Conservation (phyloP, 2,888 invertebrate species). For the Galerucella calmariensis region DNA sequence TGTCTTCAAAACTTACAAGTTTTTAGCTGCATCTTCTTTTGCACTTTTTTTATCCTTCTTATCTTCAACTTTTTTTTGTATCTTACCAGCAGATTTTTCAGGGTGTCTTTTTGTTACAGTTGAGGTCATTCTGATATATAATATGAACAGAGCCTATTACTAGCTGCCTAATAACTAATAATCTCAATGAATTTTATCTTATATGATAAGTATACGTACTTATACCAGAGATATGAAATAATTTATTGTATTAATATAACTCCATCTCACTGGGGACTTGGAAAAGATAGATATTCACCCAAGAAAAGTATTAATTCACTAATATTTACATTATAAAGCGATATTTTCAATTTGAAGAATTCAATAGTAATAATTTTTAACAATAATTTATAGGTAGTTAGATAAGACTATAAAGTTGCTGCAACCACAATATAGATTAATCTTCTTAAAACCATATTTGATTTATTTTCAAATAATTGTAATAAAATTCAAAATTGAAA, state of each 20-base stretch:
- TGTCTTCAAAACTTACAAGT: constrained; percentile 12
- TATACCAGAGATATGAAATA: neutral
- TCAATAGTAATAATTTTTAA: neutral
- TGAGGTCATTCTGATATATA: constrained; percentile 22
- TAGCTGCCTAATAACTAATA: neutral
- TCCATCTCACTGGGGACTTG: neutral
- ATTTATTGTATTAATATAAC: neutral
- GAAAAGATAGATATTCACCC: neutral
- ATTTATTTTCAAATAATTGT: no score
- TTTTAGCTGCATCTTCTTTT: constrained; percentile 10
- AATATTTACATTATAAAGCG: neutral
- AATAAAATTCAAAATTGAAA: no score
- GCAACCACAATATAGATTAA: no score
- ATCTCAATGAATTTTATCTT: neutral
- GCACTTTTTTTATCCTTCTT: neutral
- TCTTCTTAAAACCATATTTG: no score
- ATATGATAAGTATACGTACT: constrained; percentile 2
- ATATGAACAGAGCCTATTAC: neutral
- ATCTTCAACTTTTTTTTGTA: neutral
- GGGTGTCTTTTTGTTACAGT: constrained; percentile 27
- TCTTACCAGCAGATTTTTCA: constrained; percentile 20
- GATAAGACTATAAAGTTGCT: no score
- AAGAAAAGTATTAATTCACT: neutral
- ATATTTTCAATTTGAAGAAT: no score
- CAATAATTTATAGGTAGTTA: no score